Conservation (phyloP, 2,113 vertebrate species). For the Neotragus pygmaeus region DNA sequence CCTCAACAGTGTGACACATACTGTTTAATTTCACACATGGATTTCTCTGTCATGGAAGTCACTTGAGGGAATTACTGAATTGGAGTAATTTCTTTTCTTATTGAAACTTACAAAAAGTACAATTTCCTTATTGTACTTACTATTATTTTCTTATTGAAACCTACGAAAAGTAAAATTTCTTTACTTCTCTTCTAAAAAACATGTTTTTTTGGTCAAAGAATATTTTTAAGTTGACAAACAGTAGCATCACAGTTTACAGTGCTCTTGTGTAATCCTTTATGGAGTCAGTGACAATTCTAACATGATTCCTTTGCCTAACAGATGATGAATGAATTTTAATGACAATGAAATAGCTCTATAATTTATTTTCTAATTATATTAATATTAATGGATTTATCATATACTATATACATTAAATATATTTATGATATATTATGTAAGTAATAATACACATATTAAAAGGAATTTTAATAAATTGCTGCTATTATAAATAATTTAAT, state of each 20-base stretch:
- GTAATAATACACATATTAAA: background rate
- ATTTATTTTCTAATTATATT: background rate
- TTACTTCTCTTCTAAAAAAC: background rate
- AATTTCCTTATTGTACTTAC: background rate
- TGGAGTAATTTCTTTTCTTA: background rate
- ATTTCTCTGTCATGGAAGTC: background rate
- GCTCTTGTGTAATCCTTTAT: background rate
- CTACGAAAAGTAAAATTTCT: background rate
- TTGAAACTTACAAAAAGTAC: background rate
- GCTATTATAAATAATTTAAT: background rate
- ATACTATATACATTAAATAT: background rate
- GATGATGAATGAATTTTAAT: background rate
- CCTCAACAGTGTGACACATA: conserved; percentile 75
- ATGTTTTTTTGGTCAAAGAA: background rate
- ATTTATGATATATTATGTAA: background rate
- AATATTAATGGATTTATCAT: background rate
- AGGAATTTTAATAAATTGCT: background rate
- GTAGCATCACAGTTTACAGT: background rate
- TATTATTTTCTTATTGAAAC: background rate
- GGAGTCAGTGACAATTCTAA: background rate
- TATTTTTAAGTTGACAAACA: conserved; percentile 12
- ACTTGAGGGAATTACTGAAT: background rate
- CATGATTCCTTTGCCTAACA: background rate
- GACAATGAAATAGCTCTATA: background rate
- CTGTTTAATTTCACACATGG: conserved; percentile 85